These are phyloP conservation scores for Microtus oregoni DNA, from an alignment of 2,113 vertebrate genomes.

Conservation along the genomic window DNA sequence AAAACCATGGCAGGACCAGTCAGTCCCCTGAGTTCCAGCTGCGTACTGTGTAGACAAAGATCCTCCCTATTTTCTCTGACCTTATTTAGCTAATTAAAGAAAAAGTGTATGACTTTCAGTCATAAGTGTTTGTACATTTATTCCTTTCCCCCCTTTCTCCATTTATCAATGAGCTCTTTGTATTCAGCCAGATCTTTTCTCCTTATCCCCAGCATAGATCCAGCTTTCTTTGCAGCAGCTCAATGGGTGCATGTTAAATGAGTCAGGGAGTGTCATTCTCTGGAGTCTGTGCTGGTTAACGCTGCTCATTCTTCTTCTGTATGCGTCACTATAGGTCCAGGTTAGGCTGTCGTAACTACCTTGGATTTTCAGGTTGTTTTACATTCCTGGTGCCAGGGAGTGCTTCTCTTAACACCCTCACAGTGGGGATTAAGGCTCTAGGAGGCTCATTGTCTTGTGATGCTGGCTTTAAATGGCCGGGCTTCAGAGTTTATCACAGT, in stretches of 20 bases:
- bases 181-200: not conserved
- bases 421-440: not conserved
- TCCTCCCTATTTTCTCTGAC: not conserved
- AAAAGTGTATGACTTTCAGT: not conserved
- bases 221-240: not conserved
- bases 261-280: not conserved
- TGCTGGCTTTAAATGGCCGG: not conserved
- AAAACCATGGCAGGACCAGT: not conserved
- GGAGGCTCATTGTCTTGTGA: not conserved
- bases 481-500: not conserved
- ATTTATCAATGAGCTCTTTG: not conserved
- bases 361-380: conserved; percentile 50
- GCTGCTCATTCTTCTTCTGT: not conserved
- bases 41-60: not conserved
- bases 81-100: not conserved
- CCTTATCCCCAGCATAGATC: not conserved
- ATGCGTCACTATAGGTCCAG: not conserved
- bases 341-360: not conserved
- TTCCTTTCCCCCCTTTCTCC: not conserved
- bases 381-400: not conserved
- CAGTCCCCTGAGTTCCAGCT: not conserved
- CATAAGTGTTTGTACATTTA: not conserved
- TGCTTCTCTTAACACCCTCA: not conserved
- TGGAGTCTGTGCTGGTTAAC: not conserved
- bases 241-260: not conserved